phyloP scores from a whole-genome alignment of 2,113 vertebrate species.

The Anoura caudifer region DNA sequence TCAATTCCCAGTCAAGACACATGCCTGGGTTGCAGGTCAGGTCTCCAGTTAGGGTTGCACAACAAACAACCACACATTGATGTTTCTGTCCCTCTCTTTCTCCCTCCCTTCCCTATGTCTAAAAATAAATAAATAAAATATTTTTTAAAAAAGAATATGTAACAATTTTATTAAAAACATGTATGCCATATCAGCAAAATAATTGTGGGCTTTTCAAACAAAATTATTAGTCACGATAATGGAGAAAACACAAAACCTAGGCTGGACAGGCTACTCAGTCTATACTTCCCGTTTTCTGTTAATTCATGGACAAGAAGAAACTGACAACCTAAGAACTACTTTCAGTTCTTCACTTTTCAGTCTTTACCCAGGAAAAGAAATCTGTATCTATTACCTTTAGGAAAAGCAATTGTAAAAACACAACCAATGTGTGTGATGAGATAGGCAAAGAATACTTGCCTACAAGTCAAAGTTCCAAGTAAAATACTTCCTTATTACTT shows the following conservation, averaged over 20 bases:
- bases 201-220: background rate
- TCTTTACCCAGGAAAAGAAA: background rate
- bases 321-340: background rate
- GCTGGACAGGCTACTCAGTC: background rate
- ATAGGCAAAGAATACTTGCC: background rate
- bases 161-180: slow-evolving; percentile 4
- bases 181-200: background rate
- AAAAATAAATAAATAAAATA: too few relatives aligned
- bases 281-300: background rate
- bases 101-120: too few relatives aligned
- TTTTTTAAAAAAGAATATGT: background rate
- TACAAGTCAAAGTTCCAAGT: background rate
- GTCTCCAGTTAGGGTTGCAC: too few relatives aligned
- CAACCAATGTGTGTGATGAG: background rate
- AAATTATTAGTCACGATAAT: background rate
- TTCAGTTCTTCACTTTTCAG: background rate
- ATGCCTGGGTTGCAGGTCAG: too few relatives aligned
- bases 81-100: too few relatives aligned
- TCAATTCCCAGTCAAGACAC: too few relatives aligned
- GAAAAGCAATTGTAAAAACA: background rate
- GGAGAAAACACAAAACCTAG: background rate
- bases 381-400: background rate
- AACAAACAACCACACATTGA: too few relatives aligned
- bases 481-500: background rate
- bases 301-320: background rate